Percentiles rank a stretch among this genome's conserved stretches.
Evolutionary conservation across 2,113 vertebrate genomes (phyloP).

Genomic region (Oostethus manadensis): DNA sequence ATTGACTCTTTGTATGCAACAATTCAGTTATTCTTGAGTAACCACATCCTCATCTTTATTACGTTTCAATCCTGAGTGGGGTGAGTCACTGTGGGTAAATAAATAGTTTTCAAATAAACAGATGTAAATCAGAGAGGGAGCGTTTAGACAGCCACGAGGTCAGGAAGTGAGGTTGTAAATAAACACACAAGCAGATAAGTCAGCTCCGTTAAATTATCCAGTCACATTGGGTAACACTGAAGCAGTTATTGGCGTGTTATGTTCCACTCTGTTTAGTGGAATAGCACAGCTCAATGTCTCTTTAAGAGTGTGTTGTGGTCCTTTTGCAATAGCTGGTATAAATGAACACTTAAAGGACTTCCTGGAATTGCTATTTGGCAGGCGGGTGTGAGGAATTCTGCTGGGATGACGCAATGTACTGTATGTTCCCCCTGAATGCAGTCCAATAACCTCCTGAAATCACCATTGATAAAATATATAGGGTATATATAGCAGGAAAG

Average conservation of each 20-base stretch:
- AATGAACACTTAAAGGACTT: slow-evolving; percentile 26
- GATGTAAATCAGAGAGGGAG: not conserved
- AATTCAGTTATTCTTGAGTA: not conserved
- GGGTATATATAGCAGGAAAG: not conserved
- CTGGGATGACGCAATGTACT: slow-evolving; percentile 10
- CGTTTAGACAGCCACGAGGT: not conserved
- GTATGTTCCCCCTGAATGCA: not conserved
- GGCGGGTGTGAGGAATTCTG: slow-evolving; percentile 18
- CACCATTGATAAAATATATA: not conserved
- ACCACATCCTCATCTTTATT: not conserved
- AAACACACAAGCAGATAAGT: slow-evolving; percentile 3
- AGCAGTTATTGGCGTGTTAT: not conserved
- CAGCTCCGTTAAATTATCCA: not conserved
- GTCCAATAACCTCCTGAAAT: not conserved
- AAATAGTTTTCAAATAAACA: slow-evolving; percentile 2
- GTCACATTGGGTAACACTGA: not conserved
- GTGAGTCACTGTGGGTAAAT: not conserved
- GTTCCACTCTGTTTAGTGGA: not conserved
- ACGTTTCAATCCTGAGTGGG: not conserved
- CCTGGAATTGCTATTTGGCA: slow-evolving; percentile 30
- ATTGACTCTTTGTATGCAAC: not conserved
- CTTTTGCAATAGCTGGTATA: slow-evolving; percentile 23
- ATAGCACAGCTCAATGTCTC: not conserved
- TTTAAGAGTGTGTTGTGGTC: not conserved
- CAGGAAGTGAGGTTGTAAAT: slow-evolving; percentile 7